phyloP scores from a whole-genome alignment of 2,113 vertebrate genomes.

The Meles meles region DNA sequence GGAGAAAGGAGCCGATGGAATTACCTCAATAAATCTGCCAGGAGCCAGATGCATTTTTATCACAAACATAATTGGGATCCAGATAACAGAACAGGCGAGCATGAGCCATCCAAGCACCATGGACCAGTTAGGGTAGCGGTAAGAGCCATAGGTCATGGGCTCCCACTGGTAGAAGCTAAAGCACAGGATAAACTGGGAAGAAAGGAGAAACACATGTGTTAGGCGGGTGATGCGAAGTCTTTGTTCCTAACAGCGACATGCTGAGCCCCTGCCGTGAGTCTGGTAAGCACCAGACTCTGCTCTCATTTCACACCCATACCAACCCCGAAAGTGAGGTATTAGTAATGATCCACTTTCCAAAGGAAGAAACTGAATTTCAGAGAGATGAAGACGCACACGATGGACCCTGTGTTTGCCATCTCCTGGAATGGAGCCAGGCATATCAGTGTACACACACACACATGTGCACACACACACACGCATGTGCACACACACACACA shows the following conservation, averaged over 20 bases:
- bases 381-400: not conserved
- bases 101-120: conserved; percentile 98
- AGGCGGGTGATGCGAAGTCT: not conserved
- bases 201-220: not conserved
- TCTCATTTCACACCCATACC: not conserved
- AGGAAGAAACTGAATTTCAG: not conserved
- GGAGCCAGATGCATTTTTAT: conserved; percentile 98
- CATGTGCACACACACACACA: not conserved
- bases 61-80: conserved; percentile 98
- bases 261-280: accelerated
- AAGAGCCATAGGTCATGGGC: conserved; percentile 95
- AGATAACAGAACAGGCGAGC: conserved; percentile 97
- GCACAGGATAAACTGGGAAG: conserved; percentile 91
- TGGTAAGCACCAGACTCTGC: too few species aligned
- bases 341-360: not conserved
- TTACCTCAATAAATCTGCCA: conserved; percentile 93
- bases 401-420: not conserved
- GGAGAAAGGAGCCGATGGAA: not conserved
- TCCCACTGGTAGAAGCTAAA: conserved; percentile 99
- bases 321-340: not conserved
- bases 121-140: conserved; percentile 97
- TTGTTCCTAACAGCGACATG: accelerated
- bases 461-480: too few species aligned
- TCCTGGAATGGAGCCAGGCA: accelerated
- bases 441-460: accelerated